Conservation (phyloP, 2,888 invertebrate genomes). For the Apamea epomidion region DNA sequence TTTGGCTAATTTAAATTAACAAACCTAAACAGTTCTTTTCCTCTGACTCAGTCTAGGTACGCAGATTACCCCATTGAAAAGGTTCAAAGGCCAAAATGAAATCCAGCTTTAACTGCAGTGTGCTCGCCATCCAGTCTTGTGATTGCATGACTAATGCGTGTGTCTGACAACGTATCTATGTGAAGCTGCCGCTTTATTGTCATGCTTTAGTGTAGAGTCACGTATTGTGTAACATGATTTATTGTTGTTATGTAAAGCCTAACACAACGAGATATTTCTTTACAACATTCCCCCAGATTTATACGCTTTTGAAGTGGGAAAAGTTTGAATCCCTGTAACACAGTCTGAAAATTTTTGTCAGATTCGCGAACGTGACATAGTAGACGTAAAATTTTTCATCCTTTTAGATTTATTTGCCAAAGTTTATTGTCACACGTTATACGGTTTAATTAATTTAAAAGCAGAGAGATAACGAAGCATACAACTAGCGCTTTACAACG, state of each 20-base stretch:
- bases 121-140: constrained; percentile 73
- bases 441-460: constrained; percentile 63
- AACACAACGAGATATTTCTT: constrained; percentile 29
- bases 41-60: constrained; percentile 80
- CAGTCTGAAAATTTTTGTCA: constrained; percentile 13
- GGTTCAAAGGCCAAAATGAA: constrained; percentile 78
- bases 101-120: constrained; percentile 82
- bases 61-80: constrained; percentile 75
- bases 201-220: constrained; percentile 46
- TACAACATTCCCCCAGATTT: constrained; percentile 20
- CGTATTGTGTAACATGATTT: constrained; percentile 64
- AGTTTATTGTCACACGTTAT: constrained; percentile 50
- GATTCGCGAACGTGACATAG: constrained; percentile 32
- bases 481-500: constrained; percentile 61
- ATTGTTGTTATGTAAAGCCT: constrained; percentile 56
- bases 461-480: constrained; percentile 50
- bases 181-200: constrained; percentile 55
- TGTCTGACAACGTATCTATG: constrained; percentile 64
- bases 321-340: constrained; percentile 11
- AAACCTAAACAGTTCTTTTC: constrained; percentile 83
- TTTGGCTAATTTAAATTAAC: constrained; percentile 79
- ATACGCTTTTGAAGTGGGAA: constrained; percentile 14
- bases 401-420: constrained; percentile 46
- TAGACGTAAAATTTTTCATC: constrained; percentile 7
- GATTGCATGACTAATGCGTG: constrained; percentile 73